Evolutionary conservation across 2,797 vertebrate genomes (phyloP).

Genomic region (Neomorphus geoffroyi): DNA sequence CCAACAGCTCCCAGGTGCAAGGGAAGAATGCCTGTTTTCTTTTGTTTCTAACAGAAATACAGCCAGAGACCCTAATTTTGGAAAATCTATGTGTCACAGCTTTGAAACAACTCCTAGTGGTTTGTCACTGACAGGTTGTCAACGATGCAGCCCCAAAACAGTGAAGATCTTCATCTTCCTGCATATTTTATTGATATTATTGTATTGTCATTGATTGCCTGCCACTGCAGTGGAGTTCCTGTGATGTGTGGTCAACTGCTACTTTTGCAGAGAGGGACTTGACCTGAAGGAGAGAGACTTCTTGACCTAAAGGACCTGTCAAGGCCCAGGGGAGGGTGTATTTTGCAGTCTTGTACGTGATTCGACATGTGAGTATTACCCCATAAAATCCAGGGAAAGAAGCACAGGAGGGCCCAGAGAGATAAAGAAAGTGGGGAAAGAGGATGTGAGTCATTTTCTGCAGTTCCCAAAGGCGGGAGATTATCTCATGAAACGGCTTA

Average conservation of each 20-base stretch:
- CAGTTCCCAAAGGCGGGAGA: background rate
- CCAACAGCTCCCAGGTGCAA: background rate
- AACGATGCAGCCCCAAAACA: background rate
- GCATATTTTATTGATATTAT: background rate
- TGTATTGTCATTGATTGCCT: background rate
- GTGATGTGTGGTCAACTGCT: background rate
- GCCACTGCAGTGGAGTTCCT: background rate
- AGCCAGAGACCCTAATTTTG: background rate
- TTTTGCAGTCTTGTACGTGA: background rate
- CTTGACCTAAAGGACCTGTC: background rate
- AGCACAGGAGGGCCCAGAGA: background rate
- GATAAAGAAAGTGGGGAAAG: background rate
- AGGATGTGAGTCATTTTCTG: background rate
- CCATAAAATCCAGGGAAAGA: accelerated
- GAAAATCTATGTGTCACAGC: background rate
- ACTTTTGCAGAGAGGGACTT: background rate
- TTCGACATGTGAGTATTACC: background rate
- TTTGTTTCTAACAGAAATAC: background rate
- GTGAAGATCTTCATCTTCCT: accelerated
- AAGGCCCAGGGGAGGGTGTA: background rate
- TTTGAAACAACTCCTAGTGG: background rate
- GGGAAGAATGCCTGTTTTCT: background rate
- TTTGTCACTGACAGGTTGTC: background rate
- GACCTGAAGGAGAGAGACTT: background rate
- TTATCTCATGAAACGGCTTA: background rate